Percentiles rank a stretch among this genome's conserved stretches.
These are phyloP conservation scores for Halcyon chelicuti DNA, from an alignment of 2,797 vertebrate genomes.

Conservation along the genomic window DNA sequence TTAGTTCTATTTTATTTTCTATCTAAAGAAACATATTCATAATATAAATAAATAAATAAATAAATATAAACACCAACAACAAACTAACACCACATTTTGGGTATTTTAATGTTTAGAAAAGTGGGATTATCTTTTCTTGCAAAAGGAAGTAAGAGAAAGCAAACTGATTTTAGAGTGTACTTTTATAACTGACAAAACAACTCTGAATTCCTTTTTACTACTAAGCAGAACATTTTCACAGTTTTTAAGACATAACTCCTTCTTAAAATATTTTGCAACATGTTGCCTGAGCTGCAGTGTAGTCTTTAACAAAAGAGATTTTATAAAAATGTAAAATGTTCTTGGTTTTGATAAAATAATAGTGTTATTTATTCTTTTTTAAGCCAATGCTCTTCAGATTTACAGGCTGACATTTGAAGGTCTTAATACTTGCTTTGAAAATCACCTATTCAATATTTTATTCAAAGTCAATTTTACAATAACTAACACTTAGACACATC, in stretches of 20 bases:
- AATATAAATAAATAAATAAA: background rate
- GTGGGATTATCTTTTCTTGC: background rate
- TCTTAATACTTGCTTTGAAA: background rate
- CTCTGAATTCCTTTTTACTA: background rate
- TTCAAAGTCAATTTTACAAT: background rate
- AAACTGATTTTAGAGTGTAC: background rate
- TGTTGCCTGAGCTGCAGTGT: background rate
- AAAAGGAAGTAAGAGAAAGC: background rate
- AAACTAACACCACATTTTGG: background rate
- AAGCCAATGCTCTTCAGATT: background rate
- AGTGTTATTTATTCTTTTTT: background rate
- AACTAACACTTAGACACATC: background rate
- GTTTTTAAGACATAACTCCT: background rate
- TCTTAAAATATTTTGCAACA: background rate
- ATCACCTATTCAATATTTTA: background rate
- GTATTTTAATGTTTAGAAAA: background rate
- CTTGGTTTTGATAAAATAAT: background rate
- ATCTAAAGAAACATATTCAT: background rate
- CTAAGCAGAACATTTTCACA: background rate
- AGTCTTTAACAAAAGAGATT: background rate
- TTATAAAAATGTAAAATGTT: background rate
- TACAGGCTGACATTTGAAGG: background rate
- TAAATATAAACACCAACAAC: too few relatives aligned
- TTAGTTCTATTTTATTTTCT: background rate
- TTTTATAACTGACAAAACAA: background rate